Percentiles rank a stretch among this genome's conserved stretches.
phyloP scores from a whole-genome alignment of 2,888 invertebrate genomes.

The Pherbina coryleti region DNA sequence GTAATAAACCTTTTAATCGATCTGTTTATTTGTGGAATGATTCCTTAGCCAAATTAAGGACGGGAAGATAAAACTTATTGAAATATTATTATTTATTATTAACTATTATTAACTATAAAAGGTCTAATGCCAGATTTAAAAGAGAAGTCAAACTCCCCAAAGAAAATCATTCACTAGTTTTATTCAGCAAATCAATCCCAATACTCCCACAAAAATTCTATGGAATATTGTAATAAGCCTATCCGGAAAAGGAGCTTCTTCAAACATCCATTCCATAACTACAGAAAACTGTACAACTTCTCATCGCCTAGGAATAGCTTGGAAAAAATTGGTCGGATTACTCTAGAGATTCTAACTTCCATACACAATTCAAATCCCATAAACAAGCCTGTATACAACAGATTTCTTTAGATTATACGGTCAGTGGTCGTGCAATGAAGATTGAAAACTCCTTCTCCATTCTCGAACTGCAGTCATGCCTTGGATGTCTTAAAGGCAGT shows the following conservation, averaged over 20 bases:
- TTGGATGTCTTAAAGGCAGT: too few species aligned
- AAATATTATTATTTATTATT: background rate
- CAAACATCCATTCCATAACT: background rate
- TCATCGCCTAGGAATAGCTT: background rate
- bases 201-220: background rate
- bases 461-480: too few species aligned
- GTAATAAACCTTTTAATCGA: background rate
- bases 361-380: background rate
- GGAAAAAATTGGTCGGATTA: background rate
- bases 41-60: background rate
- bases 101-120: conserved; percentile 14
- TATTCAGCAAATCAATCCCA: conserved; percentile 2
- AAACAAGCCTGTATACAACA: background rate
- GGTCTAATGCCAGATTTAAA: conserved; percentile 29
- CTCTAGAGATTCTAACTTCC: background rate
- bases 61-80: background rate
- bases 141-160: conserved; percentile 8
- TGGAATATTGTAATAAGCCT: conserved; percentile 25
- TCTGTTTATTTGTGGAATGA: conserved; percentile 16
- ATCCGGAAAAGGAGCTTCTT: background rate
- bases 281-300: background rate
- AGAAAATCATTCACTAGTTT: background rate
- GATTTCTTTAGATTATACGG: too few species aligned
- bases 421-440: too few species aligned
- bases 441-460: too few species aligned